Percentiles rank a stretch among this genome's conserved stretches.
phyloP scores from a whole-genome alignment of 2,888 invertebrate species.

The Chelonus formosanus region DNA sequence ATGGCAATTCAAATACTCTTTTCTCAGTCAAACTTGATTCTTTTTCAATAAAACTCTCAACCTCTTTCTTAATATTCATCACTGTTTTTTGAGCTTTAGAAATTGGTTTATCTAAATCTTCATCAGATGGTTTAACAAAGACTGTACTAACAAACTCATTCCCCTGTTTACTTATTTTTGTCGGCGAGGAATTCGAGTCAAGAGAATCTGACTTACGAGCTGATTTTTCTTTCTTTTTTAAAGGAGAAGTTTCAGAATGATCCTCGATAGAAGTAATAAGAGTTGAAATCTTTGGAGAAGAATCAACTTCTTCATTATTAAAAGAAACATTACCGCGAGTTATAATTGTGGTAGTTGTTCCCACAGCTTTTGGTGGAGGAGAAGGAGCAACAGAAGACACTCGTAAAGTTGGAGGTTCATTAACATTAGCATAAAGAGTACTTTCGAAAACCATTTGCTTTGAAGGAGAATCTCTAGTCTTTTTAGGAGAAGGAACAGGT shows the following conservation, averaged over 20 bases:
- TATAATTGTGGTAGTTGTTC: conserved; percentile 56
- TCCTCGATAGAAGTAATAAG: conserved; percentile 24
- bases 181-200: conserved; percentile 26
- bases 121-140: conserved; percentile 30
- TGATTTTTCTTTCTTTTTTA: conserved; percentile 1
- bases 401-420: conserved; percentile 19
- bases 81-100: conserved; percentile 15
- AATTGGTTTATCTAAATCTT: background rate
- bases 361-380: conserved; percentile 47
- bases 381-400: too few relatives aligned
- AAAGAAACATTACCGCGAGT: conserved; percentile 46
- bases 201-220: background rate
- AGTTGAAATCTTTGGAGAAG: background rate
- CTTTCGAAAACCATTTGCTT: conserved; percentile 51
- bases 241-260: background rate
- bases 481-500: conserved; percentile 43
- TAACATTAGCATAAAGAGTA: conserved; percentile 47
- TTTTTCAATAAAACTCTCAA: conserved; percentile 40
- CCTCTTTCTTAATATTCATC: conserved; percentile 42
- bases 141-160: conserved; percentile 31
- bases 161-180: conserved; percentile 25
- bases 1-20: conserved; percentile 81
- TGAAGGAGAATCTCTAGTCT: conserved; percentile 46
- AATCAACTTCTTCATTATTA: conserved; percentile 11
- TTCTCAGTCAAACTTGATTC: conserved; percentile 68